Evolutionary conservation across 2,888 invertebrate genomes (phyloP).

Genomic region (Liposcelis brunnea): DNA sequence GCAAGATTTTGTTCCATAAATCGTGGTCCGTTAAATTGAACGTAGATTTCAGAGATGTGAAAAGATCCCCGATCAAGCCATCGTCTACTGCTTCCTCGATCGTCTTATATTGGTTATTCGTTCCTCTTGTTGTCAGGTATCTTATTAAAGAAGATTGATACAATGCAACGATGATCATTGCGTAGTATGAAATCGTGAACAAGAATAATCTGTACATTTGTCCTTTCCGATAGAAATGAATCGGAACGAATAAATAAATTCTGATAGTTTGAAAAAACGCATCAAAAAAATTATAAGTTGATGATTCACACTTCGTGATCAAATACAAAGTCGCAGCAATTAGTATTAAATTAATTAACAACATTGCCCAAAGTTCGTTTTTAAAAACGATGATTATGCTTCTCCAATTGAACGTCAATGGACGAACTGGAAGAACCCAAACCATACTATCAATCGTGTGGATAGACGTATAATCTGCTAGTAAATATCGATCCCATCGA

Average conservation of each 20-base stretch:
- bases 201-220: no score
- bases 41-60: neutral
- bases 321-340: neutral
- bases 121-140: neutral
- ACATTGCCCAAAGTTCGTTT: neutral
- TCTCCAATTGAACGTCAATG: neutral
- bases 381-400: neutral
- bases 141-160: neutral
- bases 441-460: neutral
- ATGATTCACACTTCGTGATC: no score
- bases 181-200: neutral
- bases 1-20: neutral
- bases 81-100: neutral
- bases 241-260: no score
- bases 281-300: no score
- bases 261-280: no score
- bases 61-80: neutral
- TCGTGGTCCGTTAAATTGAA: conserved; percentile 2
- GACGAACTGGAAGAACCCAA: neutral
- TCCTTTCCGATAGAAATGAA: no score
- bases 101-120: neutral
- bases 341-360: neutral
- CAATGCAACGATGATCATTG: neutral
- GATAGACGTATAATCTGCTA: neutral
- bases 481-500: neutral